Evolutionary conservation across 2,113 vertebrate genomes (phyloP), one percentile per base, ranked within the genome.

Genomic region (Gnathonemus longibarbis): DNA sequence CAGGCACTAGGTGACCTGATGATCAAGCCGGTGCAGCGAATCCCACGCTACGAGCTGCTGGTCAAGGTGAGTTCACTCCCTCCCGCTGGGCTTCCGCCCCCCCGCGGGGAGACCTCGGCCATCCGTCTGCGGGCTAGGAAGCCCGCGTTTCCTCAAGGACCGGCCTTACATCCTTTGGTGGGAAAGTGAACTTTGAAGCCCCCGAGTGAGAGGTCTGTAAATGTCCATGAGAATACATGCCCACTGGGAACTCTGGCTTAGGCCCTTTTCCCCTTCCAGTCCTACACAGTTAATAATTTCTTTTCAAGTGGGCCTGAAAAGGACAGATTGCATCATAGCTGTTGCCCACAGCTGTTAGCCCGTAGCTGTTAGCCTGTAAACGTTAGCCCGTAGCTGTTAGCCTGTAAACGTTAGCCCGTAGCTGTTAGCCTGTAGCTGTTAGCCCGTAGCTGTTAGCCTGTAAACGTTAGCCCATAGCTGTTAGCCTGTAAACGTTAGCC

Each of bases 21-120:
- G 98, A 99, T 99, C 91, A 99, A 99, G 80, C 98, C 98, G 0
- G 98, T 99, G 89, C 98, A 99, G 95, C 96, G 98, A 93, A 99
- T 99, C 91, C 98, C 98, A 0, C 97, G 98, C 87, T 99, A 99
- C 0, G 98, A 99, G 93, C 97, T 99, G 83, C 96, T 99, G 91
- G 98, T 99, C 90, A 99, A 99, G 97, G 98, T 99, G 91, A 92
- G 93, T 39, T 7, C 46, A 9, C 2, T 3, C 42, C 19, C 24
- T 13, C 42, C 17, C 15, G 19, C 80, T 19, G 17, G 80, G 35
- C 77, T 21, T 45, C 1, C 77, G 24, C 62, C 27, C 24, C 24
- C 10, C n/a, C 21, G 6, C 19, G 3, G 62, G n/a, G 62, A 27
- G 24, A 66, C 58, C 24, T 66, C n/a, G 24, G 62, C 27, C 62